Percentiles rank a stretch among this genome's conserved stretches.
These are phyloP conservation scores for Glossophaga mutica DNA, from an alignment of 2,797 vertebrate genomes.

Conservation along the genomic window DNA sequence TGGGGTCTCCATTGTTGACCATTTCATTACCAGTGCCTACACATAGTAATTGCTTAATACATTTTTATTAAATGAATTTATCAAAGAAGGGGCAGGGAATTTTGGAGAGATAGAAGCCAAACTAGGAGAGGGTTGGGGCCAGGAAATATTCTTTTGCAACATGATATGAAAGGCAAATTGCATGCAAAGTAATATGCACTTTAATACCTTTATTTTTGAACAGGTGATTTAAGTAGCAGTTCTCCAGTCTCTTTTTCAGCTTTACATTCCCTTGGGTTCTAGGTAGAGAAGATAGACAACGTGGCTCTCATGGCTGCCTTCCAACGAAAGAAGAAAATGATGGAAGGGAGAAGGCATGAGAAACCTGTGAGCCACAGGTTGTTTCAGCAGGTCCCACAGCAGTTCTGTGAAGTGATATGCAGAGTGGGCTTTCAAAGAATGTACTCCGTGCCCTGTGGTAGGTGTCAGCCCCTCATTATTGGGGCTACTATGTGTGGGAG, in stretches of 20 bases:
- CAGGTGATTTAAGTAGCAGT: neutral
- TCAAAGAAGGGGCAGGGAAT: neutral
- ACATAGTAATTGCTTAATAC: neutral
- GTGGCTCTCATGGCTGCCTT: conserved; percentile 79
- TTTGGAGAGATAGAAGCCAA: conserved; percentile 34
- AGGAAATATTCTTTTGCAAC: neutral
- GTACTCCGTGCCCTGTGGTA: conserved; percentile 86
- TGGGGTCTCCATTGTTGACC: neutral
- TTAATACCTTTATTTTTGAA: neutral
- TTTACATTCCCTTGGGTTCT: conserved; percentile 60
- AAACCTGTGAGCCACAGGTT: conserved; percentile 41
- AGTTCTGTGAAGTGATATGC: conserved; percentile 86
- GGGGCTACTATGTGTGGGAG: neutral
- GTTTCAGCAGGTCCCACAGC: conserved; percentile 85
- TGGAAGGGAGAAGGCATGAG: neutral
- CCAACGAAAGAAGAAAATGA: conserved; percentile 76
- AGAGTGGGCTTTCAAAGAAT: conserved; percentile 88
- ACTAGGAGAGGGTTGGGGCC: neutral
- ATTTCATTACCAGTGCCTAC: neutral
- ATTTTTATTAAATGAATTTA: conserved; percentile 26
- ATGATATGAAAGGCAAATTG: conserved; percentile 28
- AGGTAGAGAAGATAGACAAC: conserved; percentile 89
- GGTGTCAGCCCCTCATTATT: neutral
- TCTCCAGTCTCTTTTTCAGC: neutral
- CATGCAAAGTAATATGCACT: neutral